These are phyloP conservation scores for Philhelius pedissequus DNA, from an alignment of 2,888 invertebrate species.

Conservation along the genomic window DNA sequence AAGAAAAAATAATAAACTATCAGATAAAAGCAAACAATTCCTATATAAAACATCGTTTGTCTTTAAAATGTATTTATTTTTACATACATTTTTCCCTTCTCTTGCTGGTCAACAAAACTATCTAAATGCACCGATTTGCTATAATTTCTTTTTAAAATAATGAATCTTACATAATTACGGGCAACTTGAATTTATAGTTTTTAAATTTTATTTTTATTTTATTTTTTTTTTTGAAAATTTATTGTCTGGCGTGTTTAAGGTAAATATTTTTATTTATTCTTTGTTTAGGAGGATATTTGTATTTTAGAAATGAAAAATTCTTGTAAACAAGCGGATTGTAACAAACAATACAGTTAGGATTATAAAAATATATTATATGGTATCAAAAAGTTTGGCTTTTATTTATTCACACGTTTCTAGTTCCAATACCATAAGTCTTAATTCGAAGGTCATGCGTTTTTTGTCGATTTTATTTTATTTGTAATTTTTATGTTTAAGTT, in stretches of 20 bases:
- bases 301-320: conserved; percentile 25
- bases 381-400: conserved; percentile 28
- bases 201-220: neutral
- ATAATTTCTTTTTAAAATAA: neutral
- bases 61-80: conserved; percentile 10
- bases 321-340: conserved; percentile 58
- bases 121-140: neutral
- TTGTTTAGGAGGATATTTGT: conserved; percentile 38
- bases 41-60: conserved; percentile 37
- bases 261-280: conserved; percentile 4
- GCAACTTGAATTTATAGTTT: conserved; percentile 5
- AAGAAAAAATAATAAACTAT: conserved; percentile 16
- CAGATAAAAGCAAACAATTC: conserved; percentile 38
- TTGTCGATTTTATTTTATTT: no score
- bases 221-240: neutral
- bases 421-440: neutral
- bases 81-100: neutral
- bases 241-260: neutral
- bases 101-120: neutral
- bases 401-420: neutral
- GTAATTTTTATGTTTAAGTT: no score
- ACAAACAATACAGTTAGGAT: conserved; percentile 58
- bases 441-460: no score
- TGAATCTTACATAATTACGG: neutral
- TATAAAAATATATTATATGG: conserved; percentile 60